phyloP scores from a whole-genome alignment of 2,888 invertebrate species.

The Drosophila mercatorum region DNA sequence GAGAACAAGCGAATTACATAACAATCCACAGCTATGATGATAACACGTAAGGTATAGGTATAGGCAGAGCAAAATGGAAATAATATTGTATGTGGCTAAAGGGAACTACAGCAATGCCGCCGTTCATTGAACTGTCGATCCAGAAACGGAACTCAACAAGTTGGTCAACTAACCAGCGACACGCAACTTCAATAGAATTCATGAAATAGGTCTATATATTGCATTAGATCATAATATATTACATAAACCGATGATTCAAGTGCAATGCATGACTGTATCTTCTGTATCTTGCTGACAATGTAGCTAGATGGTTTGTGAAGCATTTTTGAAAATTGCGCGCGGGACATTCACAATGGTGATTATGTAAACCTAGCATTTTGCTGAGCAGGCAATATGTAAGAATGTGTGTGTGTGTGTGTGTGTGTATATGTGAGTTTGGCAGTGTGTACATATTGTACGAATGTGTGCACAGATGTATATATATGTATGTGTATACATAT shows the following conservation, averaged over 20 bases:
- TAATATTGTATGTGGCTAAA: conserved; percentile 7
- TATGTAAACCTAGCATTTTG: conserved; percentile 61
- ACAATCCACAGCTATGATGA: conserved; percentile 17
- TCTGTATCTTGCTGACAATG: background rate
- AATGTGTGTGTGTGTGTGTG: conserved; percentile 28
- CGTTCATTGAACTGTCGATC: conserved; percentile 36
- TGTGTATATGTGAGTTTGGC: background rate
- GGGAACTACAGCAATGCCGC: conserved; percentile 1
- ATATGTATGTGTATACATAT: background rate
- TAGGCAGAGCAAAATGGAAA: conserved; percentile 5
- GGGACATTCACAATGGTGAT: conserved; percentile 55
- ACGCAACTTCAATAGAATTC: conserved; percentile 18
- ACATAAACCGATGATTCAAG: background rate
- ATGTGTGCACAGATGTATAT: conserved; percentile 8
- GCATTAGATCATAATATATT: background rate
- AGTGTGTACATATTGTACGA: conserved; percentile 30
- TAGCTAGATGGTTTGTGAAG: background rate
- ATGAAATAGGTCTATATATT: conserved; percentile 3
- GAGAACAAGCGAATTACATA: conserved; percentile 40
- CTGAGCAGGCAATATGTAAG: conserved; percentile 30
- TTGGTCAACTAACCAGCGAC: conserved; percentile 18
- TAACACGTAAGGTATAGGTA: conserved; percentile 19
- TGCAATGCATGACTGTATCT: background rate
- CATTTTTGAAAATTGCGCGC: conserved; percentile 46
- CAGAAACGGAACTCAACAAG: conserved; percentile 30